A percentile compares a stretch with the other conserved stretches of the same genome.
Conservation (phyloP, 2,113 vertebrate species). For the Leucosticte australis region DNA sequence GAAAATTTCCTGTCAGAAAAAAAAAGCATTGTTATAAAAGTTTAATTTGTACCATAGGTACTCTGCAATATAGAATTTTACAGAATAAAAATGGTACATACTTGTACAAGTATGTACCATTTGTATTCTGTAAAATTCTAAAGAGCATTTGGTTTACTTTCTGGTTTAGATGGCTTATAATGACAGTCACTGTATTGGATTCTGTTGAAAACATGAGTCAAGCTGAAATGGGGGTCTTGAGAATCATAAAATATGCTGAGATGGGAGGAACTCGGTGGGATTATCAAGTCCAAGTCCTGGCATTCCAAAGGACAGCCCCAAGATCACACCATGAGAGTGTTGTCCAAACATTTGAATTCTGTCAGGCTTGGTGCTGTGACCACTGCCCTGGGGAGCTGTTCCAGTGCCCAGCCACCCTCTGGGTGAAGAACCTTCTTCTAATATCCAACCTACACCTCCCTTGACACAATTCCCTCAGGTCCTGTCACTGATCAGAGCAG, state of each 20-base stretch:
- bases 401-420: fast-evolving
- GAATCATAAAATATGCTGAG: neutral
- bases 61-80: neutral
- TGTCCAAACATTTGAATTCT: neutral
- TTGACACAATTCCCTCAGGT: fast-evolving
- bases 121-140: neutral
- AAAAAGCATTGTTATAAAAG: neutral
- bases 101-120: neutral
- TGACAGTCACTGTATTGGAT: neutral
- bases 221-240: neutral
- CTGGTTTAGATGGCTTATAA: neutral
- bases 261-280: neutral
- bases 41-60: neutral
- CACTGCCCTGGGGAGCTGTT: neutral
- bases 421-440: fast-evolving
- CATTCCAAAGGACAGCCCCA: neutral
- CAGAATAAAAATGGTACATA: too few species aligned
- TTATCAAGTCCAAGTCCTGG: neutral
- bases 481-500: fast-evolving
- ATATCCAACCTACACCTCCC: too few species aligned
- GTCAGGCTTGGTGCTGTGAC: neutral
- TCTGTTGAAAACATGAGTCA: neutral
- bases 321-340: neutral
- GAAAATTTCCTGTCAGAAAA: neutral
- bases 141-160: neutral